Conservation (phyloP, 1,140 invertebrate species). For the Andrena cerasifolii region DNA sequence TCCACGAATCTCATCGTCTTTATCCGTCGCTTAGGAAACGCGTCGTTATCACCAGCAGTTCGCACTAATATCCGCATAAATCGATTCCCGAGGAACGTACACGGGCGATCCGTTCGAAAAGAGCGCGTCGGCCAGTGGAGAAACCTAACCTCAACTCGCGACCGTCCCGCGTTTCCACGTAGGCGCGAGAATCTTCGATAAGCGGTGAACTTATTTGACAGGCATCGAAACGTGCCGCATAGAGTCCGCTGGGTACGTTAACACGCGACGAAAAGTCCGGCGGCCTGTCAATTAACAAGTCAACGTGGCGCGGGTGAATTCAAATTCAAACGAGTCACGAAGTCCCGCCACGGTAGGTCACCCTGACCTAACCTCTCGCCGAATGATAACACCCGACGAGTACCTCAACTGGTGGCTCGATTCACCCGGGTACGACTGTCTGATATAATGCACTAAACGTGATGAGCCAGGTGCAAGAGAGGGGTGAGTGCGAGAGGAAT, state of each 20-base stretch:
- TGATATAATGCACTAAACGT: constrained; percentile 63
- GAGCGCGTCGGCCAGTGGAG: constrained; percentile 58
- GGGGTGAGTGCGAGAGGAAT: constrained; percentile 72
- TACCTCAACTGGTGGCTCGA: constrained; percentile 64
- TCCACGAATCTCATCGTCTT: constrained; percentile 48
- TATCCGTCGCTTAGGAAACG: constrained; percentile 59
- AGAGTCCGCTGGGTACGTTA: background rate
- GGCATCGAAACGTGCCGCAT: too few relatives aligned
- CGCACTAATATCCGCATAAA: constrained; percentile 35
- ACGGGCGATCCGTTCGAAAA: constrained; percentile 57
- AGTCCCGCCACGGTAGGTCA: constrained; percentile 66
- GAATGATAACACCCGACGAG: constrained; percentile 56
- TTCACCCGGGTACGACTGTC: constrained; percentile 52
- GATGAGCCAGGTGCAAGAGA: constrained; percentile 67
- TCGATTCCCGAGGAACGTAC: constrained; percentile 13
- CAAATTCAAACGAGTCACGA: constrained; percentile 67
- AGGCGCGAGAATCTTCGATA: background rate
- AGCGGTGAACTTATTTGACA: constrained; percentile 14
- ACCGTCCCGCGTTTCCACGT: constrained; percentile 14
- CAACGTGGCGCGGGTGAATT: constrained; percentile 39
- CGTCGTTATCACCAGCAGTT: constrained; percentile 45
- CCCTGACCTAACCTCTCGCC: constrained; percentile 76
- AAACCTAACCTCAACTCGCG: constrained; percentile 74
- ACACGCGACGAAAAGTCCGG: background rate
- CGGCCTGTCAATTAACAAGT: background rate